These are phyloP conservation scores for Agriopis leucophaearia DNA, from an alignment of 2,888 invertebrate genomes.

Conservation along the genomic window DNA sequence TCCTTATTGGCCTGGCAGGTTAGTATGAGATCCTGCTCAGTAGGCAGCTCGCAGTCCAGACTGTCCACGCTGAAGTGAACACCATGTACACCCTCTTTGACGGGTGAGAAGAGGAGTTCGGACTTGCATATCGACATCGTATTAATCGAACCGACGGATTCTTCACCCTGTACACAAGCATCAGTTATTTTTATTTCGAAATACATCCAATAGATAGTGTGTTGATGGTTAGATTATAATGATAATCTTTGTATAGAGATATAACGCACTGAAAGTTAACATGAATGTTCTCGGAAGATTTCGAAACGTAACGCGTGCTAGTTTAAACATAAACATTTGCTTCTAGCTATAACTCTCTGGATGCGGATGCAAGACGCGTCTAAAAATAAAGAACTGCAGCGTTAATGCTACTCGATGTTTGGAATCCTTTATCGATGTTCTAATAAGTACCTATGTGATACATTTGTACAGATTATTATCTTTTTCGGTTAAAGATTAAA, in stretches of 20 bases:
- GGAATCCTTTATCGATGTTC: conserved; percentile 41
- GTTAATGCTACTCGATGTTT: conserved; percentile 50
- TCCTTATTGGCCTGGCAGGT: conserved; percentile 97
- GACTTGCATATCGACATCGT: conserved; percentile 97
- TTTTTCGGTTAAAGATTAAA: conserved; percentile 19
- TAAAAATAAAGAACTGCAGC: conserved; percentile 67
- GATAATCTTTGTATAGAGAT: conserved; percentile 33
- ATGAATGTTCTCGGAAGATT: conserved; percentile 71
- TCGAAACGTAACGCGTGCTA: conserved; percentile 72
- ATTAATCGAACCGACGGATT: conserved; percentile 90
- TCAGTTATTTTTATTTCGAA: conserved; percentile 6
- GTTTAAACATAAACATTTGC: conserved; percentile 80
- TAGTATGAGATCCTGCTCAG: conserved; percentile 94
- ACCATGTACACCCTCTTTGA: conserved; percentile 92
- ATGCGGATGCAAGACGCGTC: conserved; percentile 71
- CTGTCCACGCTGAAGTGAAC: conserved; percentile 96
- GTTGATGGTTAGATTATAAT: conserved; percentile 27
- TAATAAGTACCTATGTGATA: conserved; percentile 4
- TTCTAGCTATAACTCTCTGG: conserved; percentile 67
- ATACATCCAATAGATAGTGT: conserved; percentile 13
- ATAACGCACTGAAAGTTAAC: conserved; percentile 49
- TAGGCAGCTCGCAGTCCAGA: conserved; percentile 93
- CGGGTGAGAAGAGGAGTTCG: conserved; percentile 95
- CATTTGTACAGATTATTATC: conserved; percentile 6
- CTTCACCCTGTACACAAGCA: conserved; percentile 87